Evolutionary conservation across 2,113 vertebrate genomes (phyloP).

Genomic region (Ifrita kowaldi): DNA sequence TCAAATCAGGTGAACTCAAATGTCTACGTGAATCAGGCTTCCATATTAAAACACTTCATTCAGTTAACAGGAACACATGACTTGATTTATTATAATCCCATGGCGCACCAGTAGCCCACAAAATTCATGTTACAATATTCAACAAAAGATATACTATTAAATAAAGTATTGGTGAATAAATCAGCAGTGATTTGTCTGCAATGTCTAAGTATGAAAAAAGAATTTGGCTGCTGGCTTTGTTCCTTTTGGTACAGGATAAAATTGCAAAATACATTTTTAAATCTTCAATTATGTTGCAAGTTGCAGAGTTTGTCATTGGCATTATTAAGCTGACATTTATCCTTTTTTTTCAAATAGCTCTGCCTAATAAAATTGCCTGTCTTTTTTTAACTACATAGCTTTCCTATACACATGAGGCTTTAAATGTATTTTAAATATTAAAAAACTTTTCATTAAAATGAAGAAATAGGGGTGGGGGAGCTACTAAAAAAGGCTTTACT

Average conservation of each 20-base stretch:
- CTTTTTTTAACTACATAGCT: neutral
- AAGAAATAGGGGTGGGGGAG: conserved; percentile 17
- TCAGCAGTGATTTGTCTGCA: neutral
- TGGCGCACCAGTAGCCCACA: neutral
- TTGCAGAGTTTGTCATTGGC: conserved; percentile 6
- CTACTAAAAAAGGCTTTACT: conserved; percentile 47
- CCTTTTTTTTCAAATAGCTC: conserved; percentile 51
- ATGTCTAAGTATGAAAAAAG: neutral
- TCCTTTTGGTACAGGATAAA: neutral
- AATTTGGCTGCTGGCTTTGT: neutral
- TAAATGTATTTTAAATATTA: conserved; percentile 71
- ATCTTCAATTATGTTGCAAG: conserved; percentile 29
- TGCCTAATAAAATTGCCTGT: conserved; percentile 55
- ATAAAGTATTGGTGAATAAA: neutral
- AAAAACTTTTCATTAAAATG: conserved; percentile 65
- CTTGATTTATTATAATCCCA: neutral
- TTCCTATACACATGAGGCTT: conserved; percentile 27
- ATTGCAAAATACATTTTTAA: neutral
- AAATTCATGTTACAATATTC: neutral
- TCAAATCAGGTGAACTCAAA: neutral
- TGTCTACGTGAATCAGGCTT: neutral
- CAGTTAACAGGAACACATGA: neutral
- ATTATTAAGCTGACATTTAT: conserved; percentile 24
- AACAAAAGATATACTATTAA: neutral
- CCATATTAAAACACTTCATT: neutral